Conservation (phyloP, 2,113 vertebrate species). For the Ophiodon elongatus region DNA sequence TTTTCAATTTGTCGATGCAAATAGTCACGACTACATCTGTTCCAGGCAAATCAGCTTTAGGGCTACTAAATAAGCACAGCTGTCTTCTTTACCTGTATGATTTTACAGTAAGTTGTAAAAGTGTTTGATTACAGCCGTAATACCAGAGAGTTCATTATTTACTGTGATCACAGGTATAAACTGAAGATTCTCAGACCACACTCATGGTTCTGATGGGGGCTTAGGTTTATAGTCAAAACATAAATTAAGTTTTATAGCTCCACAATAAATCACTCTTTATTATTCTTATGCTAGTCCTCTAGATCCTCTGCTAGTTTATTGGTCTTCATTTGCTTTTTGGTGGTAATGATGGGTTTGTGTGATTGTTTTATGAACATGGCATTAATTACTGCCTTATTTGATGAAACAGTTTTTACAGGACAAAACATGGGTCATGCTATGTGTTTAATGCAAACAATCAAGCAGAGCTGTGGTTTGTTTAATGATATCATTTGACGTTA, state of each 20-base stretch:
- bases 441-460: slow-evolving; percentile 5
- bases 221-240: slow-evolving; percentile 57
- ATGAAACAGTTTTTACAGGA: not conserved
- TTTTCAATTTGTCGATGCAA: slow-evolving; percentile 51
- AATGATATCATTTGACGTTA: not conserved
- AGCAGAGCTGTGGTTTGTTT: not conserved
- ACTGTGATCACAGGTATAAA: not conserved
- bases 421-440: not conserved
- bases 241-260: slow-evolving; percentile 66
- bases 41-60: slow-evolving; percentile 37
- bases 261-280: slow-evolving; percentile 57
- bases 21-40: slow-evolving; percentile 3
- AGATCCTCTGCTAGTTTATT: slow-evolving; percentile 48
- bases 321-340: slow-evolving; percentile 29
- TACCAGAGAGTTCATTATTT: not conserved
- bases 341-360: slow-evolving; percentile 30
- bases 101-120: slow-evolving; percentile 8
- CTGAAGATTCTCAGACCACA: slow-evolving; percentile 68
- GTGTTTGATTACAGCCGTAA: not conserved
- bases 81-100: not conserved
- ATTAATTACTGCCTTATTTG: slow-evolving; percentile 1
- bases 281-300: slow-evolving; percentile 21
- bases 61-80: not conserved
- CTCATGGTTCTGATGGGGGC: slow-evolving; percentile 54
- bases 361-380: slow-evolving; percentile 7